A percentile compares a stretch with the other conserved stretches of the same genome.
Conservation (phyloP, 1,140 invertebrate genomes). For the Daktulosphaira vitifoliae region DNA sequence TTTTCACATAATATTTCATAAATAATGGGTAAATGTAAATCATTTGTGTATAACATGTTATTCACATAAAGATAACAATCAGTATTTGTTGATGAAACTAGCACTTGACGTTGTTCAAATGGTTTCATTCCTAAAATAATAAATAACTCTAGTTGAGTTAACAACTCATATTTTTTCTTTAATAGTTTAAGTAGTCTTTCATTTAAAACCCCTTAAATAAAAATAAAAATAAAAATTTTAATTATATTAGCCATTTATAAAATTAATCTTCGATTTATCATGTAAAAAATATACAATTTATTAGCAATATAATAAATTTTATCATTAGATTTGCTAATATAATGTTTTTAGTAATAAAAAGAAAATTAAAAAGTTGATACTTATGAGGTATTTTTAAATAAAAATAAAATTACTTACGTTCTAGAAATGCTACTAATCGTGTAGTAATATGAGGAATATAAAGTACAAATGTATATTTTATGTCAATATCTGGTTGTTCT, state of each 20-base stretch:
- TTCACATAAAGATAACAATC: constrained; percentile 18
- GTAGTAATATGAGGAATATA: constrained; percentile 2
- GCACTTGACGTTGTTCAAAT: constrained; percentile 4
- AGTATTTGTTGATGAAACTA: constrained; percentile 9
- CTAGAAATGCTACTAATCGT: constrained; percentile 12
- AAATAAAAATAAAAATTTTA: background rate
- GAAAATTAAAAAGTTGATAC: too few species aligned
- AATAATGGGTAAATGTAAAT: constrained; percentile 20
- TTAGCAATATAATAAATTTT: too few species aligned
- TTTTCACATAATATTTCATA: constrained; percentile 1
- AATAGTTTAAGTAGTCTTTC: too few species aligned
- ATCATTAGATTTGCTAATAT: too few species aligned
- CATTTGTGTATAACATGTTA: constrained; percentile 12
- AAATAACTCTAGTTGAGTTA: too few species aligned
- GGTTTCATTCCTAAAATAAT: constrained; percentile 12
- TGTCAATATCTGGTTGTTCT: constrained; percentile 16
- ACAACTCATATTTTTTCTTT: too few species aligned
- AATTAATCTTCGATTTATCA: too few species aligned
- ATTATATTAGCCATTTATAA: background rate
- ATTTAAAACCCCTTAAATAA: too few species aligned
- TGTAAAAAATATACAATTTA: too few species aligned
- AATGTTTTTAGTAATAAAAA: too few species aligned
- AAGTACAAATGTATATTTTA: constrained; percentile 18
- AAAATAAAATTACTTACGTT: constrained; percentile 4
- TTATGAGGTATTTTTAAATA: too few species aligned